These are phyloP conservation scores for Montipora sp. DNA, from an alignment of 64 coral and sea anemone genomes.

Conservation along the genomic window DNA sequence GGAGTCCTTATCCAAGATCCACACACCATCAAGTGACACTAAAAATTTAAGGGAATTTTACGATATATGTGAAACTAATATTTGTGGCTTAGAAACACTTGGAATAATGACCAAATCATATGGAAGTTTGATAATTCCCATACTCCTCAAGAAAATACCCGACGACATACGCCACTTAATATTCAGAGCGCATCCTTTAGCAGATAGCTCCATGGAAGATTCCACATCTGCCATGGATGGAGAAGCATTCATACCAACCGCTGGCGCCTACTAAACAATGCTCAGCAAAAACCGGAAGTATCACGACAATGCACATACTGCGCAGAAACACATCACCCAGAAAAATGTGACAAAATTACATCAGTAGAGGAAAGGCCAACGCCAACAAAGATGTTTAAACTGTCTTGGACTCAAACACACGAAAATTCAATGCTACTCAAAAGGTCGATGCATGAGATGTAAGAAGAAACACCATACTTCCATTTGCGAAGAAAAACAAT, in stretches of 20 bases:
- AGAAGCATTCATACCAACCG: too few relatives aligned
- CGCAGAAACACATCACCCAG: too few relatives aligned
- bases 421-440: background rate
- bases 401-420: conserved; percentile 54
- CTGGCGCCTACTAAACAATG: too few relatives aligned
- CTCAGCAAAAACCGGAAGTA: too few relatives aligned
- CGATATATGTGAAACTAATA: conserved; percentile 51
- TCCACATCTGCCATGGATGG: background rate
- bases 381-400: conserved; percentile 35
- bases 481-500: too few relatives aligned
- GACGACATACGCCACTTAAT: conserved; percentile 13
- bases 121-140: conserved; percentile 58
- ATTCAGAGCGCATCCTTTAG: conserved; percentile 35
- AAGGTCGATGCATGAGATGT: too few relatives aligned
- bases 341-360: conserved; percentile 19
- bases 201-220: conserved; percentile 56
- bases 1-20: conserved; percentile 25
- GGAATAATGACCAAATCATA: conserved; percentile 52
- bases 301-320: too few relatives aligned
- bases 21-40: background rate
- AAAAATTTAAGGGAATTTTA: conserved; percentile 46
- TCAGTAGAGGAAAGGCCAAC: conserved; percentile 52
- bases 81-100: conserved; percentile 45
- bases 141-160: conserved; percentile 61
- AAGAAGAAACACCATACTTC: too few relatives aligned